Percentiles rank a stretch among this genome's conserved stretches.
These are phyloP conservation scores for Leuciscus idus DNA, from an alignment of 2,113 vertebrate species.

Conservation along the genomic window DNA sequence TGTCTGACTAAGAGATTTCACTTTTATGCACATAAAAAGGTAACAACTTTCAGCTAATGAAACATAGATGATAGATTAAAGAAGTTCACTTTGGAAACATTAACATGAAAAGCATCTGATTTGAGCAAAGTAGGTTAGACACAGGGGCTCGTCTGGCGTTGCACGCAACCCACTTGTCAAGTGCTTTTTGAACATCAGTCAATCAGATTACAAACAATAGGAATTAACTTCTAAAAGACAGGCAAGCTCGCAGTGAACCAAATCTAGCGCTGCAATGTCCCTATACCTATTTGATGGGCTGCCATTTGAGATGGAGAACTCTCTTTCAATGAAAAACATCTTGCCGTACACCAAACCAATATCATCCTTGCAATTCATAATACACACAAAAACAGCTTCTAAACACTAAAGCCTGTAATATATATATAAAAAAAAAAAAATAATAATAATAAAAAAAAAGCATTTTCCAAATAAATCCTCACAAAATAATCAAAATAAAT, in stretches of 20 bases:
- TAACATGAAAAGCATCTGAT: constrained; percentile 71
- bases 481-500: no score
- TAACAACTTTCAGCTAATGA: constrained; percentile 76
- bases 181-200: constrained; percentile 72
- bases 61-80: constrained; percentile 75
- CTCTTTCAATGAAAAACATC: constrained; percentile 33
- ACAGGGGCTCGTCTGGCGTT: constrained; percentile 62
- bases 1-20: constrained; percentile 76
- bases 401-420: neutral
- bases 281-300: constrained; percentile 46
- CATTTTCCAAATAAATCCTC: neutral
- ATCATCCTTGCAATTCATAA: neutral
- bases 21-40: constrained; percentile 73
- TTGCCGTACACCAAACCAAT: neutral
- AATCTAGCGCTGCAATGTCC: constrained; percentile 48
- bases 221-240: constrained; percentile 63
- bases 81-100: constrained; percentile 72
- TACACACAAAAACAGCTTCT: no score
- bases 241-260: constrained; percentile 51
- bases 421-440: neutral
- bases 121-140: constrained; percentile 70
- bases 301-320: constrained; percentile 58
- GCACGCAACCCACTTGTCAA: constrained; percentile 66
- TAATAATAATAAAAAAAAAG: neutral
- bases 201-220: constrained; percentile 72